Evolutionary conservation across 2,113 vertebrate genomes (phyloP), one percentile per base, ranked within the genome.

Genomic region (Larimichthys polyactis): DNA sequence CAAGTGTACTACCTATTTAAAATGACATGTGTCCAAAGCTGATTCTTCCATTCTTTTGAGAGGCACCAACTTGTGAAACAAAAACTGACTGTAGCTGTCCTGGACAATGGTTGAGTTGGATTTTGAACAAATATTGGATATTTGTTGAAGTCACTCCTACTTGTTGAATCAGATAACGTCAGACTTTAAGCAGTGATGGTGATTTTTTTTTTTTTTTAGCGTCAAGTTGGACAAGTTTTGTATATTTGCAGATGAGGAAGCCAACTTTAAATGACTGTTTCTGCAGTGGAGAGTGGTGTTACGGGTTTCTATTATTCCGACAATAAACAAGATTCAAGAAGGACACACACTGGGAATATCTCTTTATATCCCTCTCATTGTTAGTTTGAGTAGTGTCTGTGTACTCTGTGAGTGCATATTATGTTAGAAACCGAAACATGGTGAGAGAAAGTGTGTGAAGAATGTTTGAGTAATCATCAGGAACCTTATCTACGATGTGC

Each of bases 401-500:
- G 73, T 55, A 27, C 6, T 70, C 43, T 85, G 40, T 62, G 40
- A 43, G 32, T 40, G 44, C 27, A 58, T 48, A 71, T 12, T 17
- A 78, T 48, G 64, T 40, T 52, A 58, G 51, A 58, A 70, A 71
- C 15, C 19, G 8, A 66, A 60, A 36, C 6, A 36, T 8, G 36
- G 36, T 40, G 48, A 58, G 32, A 40, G 43, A 22, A 27, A 20
- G 20, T 54, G 54, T 19, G 16, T 17, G 24, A 48, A 40, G 29
- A 22, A 54, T 48, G 51, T 19, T 20, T 32, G 52, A 57, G 52
- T 67, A 75, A 72, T 68, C 71, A 65, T 46, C 60, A 65, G 58
- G 20, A 84, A 78, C 48, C 70, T 65, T 4, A 59, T 79, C 20
- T 17, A 51, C 11, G 12, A 55, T 65, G 40, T 81, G 64, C 19